Base-by-base conservation (phyloP, 1,140 invertebrate species). In the Conus ventricosus region DNA sequence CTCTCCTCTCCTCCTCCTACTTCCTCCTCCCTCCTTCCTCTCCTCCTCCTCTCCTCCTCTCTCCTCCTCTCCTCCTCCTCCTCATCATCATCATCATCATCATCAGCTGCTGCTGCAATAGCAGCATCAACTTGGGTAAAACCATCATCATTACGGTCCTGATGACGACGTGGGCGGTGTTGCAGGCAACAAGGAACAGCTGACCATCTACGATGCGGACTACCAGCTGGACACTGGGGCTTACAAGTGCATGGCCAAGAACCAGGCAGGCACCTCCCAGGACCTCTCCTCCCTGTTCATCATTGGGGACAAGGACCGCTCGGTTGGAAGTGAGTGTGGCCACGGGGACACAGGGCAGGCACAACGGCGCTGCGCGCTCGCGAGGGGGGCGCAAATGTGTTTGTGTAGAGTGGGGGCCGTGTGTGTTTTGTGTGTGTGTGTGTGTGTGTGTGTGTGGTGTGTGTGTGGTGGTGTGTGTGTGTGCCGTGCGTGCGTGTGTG, bases 191-290 rank as follows among this genome's bases (percentile, higher is more conserved):
- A 63, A 97, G 53, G 97, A 97, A 3, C 96, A 96, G 75, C 94
- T 97, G 57, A 96, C 96, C 54, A 96, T 97, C 15, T 96, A 96
- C 81, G 96, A 96, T 84, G 97, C 97, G 82, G 96, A 96, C 83
- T 97, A 97, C 92, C 96, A 97, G 90, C 96, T 96, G 4, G 97
- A 97, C 93, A 97, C 97, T 0, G 97, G 97, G 8, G 97, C 97
- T 4, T 97, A 97, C 94, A 97, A 97, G 96, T 97, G 97, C 93
- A 96, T 97, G 92, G 97, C 97, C 0, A 96, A 96, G 20, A 97
- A 97, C 93, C 95, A 96, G 75, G 97, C 97, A 1, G 97, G 97
- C 8, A 95, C 96, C 84, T 96, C 97, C 60, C 95, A 97, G 82
- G 97, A 97, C 92, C 97, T 97, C 78, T 97, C 97, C 71, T 91